These are phyloP conservation scores for Nomada lathburiana DNA, from an alignment of 2,888 invertebrate species.

Conservation along the genomic window DNA sequence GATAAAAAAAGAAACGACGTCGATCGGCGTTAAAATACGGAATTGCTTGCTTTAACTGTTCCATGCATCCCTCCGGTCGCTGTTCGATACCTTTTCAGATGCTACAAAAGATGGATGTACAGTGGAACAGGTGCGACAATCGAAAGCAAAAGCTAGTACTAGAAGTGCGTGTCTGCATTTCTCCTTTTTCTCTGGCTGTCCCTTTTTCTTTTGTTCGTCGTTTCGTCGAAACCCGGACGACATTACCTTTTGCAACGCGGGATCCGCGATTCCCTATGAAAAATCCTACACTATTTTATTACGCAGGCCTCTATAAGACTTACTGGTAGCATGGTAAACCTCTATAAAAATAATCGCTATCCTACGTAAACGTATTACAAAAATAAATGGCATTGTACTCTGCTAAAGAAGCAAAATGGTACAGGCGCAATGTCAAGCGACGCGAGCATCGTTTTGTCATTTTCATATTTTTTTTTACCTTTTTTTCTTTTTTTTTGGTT, in stretches of 20 bases:
- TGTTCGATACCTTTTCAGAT: conserved; percentile 4
- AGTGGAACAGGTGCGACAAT: conserved; percentile 8
- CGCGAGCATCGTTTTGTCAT: conserved; percentile 74
- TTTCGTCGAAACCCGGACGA: conserved; percentile 37
- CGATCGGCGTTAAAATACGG: not conserved
- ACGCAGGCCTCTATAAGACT: conserved; percentile 84
- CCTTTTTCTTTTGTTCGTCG: conserved; percentile 7
- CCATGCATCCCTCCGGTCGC: conserved; percentile 30
- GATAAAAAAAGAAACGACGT: too few species aligned
- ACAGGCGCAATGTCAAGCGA: conserved; percentile 83
- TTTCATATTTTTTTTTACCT: not conserved
- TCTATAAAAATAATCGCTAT: conserved; percentile 82
- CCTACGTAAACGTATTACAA: conserved; percentile 84
- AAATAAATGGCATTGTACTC: conserved; percentile 84
- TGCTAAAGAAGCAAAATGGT: conserved; percentile 84
- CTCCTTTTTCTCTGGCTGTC: too few species aligned
- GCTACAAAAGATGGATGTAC: not conserved
- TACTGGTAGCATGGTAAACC: conserved; percentile 82
- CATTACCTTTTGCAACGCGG: conserved; percentile 17
- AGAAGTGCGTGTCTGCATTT: conserved; percentile 65
- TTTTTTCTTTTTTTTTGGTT: not conserved
- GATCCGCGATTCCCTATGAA: conserved; percentile 71
- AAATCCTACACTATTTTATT: conserved; percentile 68
- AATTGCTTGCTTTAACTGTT: conserved; percentile 32
- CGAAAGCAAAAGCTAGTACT: conserved; percentile 66